Base-by-base conservation (phyloP, 1,140 invertebrate genomes). In the Atta texana region DNA sequence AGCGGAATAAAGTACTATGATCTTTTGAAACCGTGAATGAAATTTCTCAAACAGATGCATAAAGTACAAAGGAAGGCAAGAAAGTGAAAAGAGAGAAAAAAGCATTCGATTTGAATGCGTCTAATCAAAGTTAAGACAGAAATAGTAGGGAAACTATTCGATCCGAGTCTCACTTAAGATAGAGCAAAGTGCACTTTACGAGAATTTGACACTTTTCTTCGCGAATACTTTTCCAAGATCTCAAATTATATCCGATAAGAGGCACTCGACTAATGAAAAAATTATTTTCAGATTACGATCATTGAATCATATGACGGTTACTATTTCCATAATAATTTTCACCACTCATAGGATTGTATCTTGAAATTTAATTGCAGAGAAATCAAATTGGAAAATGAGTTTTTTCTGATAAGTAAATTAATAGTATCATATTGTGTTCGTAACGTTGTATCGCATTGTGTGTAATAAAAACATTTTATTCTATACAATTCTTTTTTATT, bases 201-300 rank as follows among this genome's bases (percentile, higher is more conserved):
- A 61, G 69, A 63, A 84, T 74, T 57, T 63, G 69, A 84, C 69
- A 75, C 80, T 75, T 84, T 75, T 31, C 39, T 24, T 53, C 66
- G 21, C n/a, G 55, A 75, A 84, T 61, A 51, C 55, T 21, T 75
- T 28, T 18, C 39, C 55, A 28, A 51, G 69, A 74, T 59, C 55
- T 59, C 68, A 61, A 84, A 84, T 84, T 84, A 84, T 84, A 75
- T n/a, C 24, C 80, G 80, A 84, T 84, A 84, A 84, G 24, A 49
- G 71, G 69, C 80, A 74, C 80, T 84, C 44, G 55, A 75, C 69
- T 84, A 75, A 84, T 84, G 80, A 84, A 84, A 75, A 84, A 61
- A 84, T 84, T 84, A 44, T 55, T 84, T 75, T 18, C 55, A 75
- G 80, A 75, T 75, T 75, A 57, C 68, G 24, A 82, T 82, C 55